phyloP scores from a whole-genome alignment of 2,888 invertebrate species.

The Phyllotreta cruciferae region DNA sequence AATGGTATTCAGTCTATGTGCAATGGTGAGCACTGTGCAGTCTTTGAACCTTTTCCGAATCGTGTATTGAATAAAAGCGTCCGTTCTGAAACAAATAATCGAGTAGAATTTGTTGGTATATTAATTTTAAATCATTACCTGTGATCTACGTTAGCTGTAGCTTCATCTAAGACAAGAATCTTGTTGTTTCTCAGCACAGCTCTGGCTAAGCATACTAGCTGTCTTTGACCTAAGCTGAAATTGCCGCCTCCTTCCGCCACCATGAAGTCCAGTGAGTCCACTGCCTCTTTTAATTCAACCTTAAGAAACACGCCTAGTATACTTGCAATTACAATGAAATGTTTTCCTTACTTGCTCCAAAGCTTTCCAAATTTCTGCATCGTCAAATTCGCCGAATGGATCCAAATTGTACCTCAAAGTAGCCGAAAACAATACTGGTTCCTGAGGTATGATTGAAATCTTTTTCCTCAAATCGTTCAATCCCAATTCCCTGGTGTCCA shows the following conservation, averaged over 20 bases:
- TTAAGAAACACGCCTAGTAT: conserved; percentile 46
- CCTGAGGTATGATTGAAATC: conserved; percentile 93
- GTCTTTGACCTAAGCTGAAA: conserved; percentile 88
- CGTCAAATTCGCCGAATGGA: conserved; percentile 78
- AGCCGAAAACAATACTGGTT: conserved; percentile 85
- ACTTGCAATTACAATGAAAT: not conserved
- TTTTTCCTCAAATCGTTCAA: conserved; percentile 79
- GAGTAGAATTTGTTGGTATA: conserved; percentile 1
- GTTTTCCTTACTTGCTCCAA: conserved; percentile 66
- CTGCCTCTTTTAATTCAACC: conserved; percentile 78
- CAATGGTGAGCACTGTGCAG: conserved; percentile 89
- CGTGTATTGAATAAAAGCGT: conserved; percentile 82
- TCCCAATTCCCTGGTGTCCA: conserved; percentile 74
- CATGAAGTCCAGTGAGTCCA: conserved; percentile 68
- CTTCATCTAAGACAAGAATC: conserved; percentile 86
- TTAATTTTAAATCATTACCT: conserved; percentile 62
- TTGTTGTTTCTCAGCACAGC: conserved; percentile 81
- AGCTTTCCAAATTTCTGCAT: conserved; percentile 78
- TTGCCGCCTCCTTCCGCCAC: conserved; percentile 82
- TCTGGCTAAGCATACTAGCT: conserved; percentile 84
- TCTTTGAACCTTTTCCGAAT: conserved; percentile 80
- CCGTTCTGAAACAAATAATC: conserved; percentile 63
- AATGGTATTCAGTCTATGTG: conserved; percentile 89
- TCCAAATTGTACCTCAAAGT: conserved; percentile 86
- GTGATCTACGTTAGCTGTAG: conserved; percentile 90